These are phyloP conservation scores for Eueides isabella DNA, from an alignment of 1,140 invertebrate genomes.

Conservation along the genomic window DNA sequence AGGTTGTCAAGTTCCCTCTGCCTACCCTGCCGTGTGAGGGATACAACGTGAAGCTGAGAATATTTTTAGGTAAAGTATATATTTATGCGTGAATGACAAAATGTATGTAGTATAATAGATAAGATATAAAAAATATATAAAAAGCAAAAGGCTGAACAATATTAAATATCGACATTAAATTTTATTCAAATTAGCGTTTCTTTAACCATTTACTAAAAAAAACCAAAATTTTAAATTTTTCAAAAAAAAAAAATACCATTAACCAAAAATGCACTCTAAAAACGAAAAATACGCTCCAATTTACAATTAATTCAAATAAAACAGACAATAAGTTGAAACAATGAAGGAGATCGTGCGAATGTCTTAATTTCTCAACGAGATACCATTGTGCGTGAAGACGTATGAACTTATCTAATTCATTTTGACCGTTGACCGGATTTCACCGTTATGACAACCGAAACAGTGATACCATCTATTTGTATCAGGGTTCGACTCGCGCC, in stretches of 20 bases:
- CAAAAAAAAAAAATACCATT: not conserved
- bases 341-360: constrained; percentile 38
- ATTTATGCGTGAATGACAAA: too few species aligned
- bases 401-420: constrained; percentile 36
- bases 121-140: too few species aligned
- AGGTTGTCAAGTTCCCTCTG: too few species aligned
- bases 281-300: not conserved
- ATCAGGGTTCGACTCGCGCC: not conserved
- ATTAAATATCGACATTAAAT: too few species aligned
- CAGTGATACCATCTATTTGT: constrained; percentile 4
- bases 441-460: constrained; percentile 37
- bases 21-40: too few species aligned
- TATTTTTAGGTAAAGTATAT: too few species aligned
- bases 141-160: too few species aligned
- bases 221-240: not conserved
- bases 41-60: too few species aligned
- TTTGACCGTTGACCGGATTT: constrained; percentile 36
- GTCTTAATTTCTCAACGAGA: constrained; percentile 38
- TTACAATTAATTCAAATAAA: not conserved
- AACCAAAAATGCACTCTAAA: not conserved
- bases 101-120: too few species aligned
- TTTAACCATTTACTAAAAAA: not conserved
- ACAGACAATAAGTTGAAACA: constrained; percentile 17
- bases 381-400: constrained; percentile 36
- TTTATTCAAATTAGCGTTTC: not conserved